These are phyloP conservation scores for Heterohyrax brucei DNA, from an alignment of 2,797 vertebrate species.

Conservation along the genomic window DNA sequence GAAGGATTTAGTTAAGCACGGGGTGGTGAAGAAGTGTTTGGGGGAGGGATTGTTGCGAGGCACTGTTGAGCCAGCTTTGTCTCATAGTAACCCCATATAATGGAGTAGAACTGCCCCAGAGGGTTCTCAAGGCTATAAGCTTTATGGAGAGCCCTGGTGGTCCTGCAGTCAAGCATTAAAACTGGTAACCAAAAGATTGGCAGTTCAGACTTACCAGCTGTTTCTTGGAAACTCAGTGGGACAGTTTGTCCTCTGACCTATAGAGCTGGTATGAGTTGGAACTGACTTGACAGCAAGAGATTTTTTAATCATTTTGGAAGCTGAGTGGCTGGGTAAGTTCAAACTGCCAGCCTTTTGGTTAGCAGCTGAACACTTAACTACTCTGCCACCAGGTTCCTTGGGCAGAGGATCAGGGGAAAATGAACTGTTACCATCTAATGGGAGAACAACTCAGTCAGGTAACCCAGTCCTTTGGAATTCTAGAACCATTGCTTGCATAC, in stretches of 20 bases:
- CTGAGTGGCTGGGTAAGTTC: neutral
- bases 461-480: neutral
- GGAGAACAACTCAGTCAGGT: neutral
- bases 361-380: neutral
- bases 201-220: too few species aligned
- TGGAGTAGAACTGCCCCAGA: neutral
- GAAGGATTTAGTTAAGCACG: slow-evolving; percentile 59
- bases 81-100: neutral
- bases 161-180: too few species aligned
- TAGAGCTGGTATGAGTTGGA: too few species aligned
- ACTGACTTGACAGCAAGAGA: too few species aligned
- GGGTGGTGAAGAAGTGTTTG: slow-evolving; percentile 54
- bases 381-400: neutral
- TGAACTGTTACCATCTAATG: neutral
- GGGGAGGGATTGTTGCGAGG: neutral
- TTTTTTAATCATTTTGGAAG: neutral
- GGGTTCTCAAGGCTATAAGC: neutral
- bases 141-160: neutral
- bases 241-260: too few species aligned
- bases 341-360: neutral
- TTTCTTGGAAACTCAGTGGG: too few species aligned
- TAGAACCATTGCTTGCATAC: neutral
- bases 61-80: too few species aligned
- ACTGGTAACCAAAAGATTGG: too few species aligned
- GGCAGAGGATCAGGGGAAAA: slow-evolving; percentile 40